Evolutionary conservation across 2,113 vertebrate species (phyloP), one percentile per base, ranked within the genome.

Genomic region (Pogona vitticeps): DNA sequence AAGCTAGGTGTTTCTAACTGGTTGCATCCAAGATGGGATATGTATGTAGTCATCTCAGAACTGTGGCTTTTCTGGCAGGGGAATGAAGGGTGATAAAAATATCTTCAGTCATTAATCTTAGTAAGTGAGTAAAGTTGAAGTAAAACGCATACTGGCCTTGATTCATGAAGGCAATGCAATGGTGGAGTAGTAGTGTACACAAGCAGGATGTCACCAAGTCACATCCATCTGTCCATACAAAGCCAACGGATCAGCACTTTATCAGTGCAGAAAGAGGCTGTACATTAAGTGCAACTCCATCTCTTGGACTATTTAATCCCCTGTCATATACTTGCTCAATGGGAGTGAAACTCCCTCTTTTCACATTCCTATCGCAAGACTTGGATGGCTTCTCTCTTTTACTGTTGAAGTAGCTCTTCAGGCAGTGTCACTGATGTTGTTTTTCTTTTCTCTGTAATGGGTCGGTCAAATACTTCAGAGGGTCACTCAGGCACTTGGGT

Each of bases 381-480:
- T 73, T 59, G 26, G n/a, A 21, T 9, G 2, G 3, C 33, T 65
- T 38, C 46, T 10, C 59, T 33, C 46, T 76, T 33, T 7, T 31
- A 33, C 18, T 18, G 17, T 52, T 52, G 28, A 84, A 76, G 40
- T 42, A 52, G 31, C 20, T 67, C 31, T 70, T 46, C 42, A 78
- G n/a, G 38, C 23, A 31, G 8, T 58, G n/a, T 36, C 52, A 38
- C 7, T 1, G 21, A 13, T 6, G 36, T 33, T 46, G 31, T 84
- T 75, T 75, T 63, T 68, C 21, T 68, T 67, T 26, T 68, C 12
- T 52, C 17, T 23, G 52, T 26, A 6, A 36, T 38, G 76, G 33
- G 33, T 18, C 42, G 70, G 42, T n/a, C 78, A 21, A 78, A 68
- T 38, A 70, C 76, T 40, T 78, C 84, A 85, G 70, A 85, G 75